phyloP scores from a whole-genome alignment of 2,113 vertebrate genomes.

The Cnemophilus loriae region DNA sequence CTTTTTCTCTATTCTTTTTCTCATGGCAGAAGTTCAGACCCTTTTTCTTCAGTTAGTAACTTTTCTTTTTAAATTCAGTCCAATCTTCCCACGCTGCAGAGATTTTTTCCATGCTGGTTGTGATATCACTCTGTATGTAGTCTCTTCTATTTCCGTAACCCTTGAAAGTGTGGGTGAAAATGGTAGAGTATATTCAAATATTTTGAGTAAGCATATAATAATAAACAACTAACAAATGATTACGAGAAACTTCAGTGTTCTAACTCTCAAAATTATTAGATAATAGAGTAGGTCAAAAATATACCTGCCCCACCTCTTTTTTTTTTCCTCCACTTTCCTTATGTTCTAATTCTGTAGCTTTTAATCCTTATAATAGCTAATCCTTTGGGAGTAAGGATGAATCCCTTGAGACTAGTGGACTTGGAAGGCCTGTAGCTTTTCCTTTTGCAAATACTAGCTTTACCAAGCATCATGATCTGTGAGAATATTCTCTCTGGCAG shows the following conservation, averaged over 20 bases:
- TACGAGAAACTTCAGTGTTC: not conserved
- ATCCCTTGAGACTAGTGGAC: not conserved
- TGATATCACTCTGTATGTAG: not conserved
- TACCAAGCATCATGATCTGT: not conserved
- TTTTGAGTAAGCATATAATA: not conserved
- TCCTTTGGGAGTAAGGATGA: not conserved
- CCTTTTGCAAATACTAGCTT: not conserved
- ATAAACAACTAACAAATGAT: not conserved
- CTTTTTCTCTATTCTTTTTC: not conserved
- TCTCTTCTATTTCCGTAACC: not conserved
- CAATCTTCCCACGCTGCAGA: not conserved
- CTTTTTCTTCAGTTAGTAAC: not conserved
- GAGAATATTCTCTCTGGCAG: not conserved
- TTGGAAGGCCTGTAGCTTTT: not conserved
- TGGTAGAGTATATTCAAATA: not conserved
- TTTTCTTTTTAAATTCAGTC: not conserved
- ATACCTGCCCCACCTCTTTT: not conserved
- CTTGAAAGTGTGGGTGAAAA: not conserved
- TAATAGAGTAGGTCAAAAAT: not conserved
- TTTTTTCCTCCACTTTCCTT: not conserved
- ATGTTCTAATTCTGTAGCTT: not conserved
- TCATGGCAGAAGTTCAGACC: not conserved
- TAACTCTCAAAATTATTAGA: not conserved
- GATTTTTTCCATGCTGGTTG: not conserved
- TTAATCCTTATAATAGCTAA: not conserved